Percentiles rank a stretch among this genome's conserved stretches.
Evolutionary conservation across 2,113 vertebrate species (phyloP).

Genomic region (Peucedramus taeniatus): DNA sequence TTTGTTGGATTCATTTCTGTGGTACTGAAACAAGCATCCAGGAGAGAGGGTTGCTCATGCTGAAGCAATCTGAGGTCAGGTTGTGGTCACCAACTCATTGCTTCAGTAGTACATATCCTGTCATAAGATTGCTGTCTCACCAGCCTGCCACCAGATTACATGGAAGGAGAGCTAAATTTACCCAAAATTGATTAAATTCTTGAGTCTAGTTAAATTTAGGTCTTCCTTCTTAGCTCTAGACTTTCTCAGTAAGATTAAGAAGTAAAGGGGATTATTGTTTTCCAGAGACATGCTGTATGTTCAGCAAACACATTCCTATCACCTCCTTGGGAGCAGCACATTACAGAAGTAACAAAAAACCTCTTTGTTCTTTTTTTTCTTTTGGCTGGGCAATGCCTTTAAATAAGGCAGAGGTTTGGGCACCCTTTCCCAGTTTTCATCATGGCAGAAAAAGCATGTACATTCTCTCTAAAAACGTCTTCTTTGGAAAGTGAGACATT

Average conservation of each 20-base stretch:
- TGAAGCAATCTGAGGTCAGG: neutral
- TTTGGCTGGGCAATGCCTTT: neutral
- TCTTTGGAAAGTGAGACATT: neutral
- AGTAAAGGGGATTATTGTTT: constrained; percentile 8
- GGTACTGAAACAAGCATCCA: neutral
- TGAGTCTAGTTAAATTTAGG: neutral
- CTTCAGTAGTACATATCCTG: neutral
- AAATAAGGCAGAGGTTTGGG: neutral
- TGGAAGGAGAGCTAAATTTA: neutral
- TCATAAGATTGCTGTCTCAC: neutral
- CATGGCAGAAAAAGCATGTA: neutral
- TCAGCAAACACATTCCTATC: neutral
- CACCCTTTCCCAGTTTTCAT: neutral
- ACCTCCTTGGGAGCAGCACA: neutral
- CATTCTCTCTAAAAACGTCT: neutral
- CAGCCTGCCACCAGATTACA: neutral
- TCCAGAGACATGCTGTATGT: neutral
- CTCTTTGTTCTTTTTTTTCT: neutral
- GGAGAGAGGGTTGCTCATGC: neutral
- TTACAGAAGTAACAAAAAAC: neutral
- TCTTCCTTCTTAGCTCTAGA: neutral
- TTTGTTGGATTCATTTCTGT: neutral
- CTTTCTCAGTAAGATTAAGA: neutral
- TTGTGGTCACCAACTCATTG: neutral
- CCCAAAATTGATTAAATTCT: constrained; percentile 17